Evolutionary conservation across 2,888 invertebrate species (phyloP).

Genomic region (Microchrysa polita): DNA sequence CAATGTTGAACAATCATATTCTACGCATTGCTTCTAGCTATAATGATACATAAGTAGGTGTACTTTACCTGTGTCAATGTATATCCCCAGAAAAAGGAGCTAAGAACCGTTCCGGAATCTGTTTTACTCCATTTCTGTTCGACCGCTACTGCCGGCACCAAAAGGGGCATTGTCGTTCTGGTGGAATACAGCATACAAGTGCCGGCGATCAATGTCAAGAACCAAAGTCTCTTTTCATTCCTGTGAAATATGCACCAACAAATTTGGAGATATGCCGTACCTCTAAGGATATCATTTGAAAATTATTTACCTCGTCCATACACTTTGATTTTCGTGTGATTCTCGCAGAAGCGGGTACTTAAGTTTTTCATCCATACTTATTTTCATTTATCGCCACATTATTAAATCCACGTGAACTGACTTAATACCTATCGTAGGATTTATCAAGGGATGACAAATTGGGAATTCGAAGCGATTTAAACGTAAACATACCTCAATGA

Average conservation of each 20-base stretch:
- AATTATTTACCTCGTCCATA: conserved; percentile 60
- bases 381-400: conserved; percentile 42
- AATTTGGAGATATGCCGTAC: neutral
- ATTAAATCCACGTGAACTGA: neutral
- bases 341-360: conserved; percentile 64
- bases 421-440: neutral
- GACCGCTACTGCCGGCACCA: conserved; percentile 70
- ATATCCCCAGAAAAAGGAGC: conserved; percentile 80
- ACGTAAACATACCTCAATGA: conserved; percentile 1
- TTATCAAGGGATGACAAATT: neutral
- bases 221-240: conserved; percentile 69
- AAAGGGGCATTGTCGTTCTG: conserved; percentile 73
- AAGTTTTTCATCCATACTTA: conserved; percentile 60
- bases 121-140: conserved; percentile 76
- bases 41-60: too few species aligned
- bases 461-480: conserved; percentile 1
- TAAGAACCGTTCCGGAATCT: conserved; percentile 74
- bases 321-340: conserved; percentile 61
- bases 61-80: conserved; percentile 69
- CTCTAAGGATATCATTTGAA: conserved; percentile 3
- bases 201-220: conserved; percentile 69
- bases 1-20: neutral
- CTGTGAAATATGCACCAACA: conserved; percentile 56
- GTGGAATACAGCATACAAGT: conserved; percentile 74
- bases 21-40: too few species aligned